Evolutionary conservation across 2,113 vertebrate genomes (phyloP), one percentile per base, ranked within the genome.

Genomic region (Rhinopomastus cyanomelas): DNA sequence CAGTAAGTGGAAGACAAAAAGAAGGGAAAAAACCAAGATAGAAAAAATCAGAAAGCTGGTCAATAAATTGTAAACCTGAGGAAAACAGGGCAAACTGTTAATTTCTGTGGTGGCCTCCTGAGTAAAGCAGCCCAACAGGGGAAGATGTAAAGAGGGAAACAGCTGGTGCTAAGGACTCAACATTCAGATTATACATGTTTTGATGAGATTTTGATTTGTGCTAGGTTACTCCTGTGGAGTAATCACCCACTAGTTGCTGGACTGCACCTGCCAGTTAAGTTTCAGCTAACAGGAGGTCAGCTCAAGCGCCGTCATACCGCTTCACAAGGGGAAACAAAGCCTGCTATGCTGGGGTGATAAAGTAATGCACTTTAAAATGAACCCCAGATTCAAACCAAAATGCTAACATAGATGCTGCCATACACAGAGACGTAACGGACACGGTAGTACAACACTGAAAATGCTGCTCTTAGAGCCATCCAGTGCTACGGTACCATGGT

Each of bases 401-500:
- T 11, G 3, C 23, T 79, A 4, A 25, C 12, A 5, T 11, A 48
- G 22, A 42, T 46, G 12, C 64, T 74, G 19, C 29, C 25, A 37
- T 36, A 16, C 34, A 29, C 9, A 78, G 30, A 67, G 34, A 51
- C 23, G 66, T 37, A 53, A 39, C 0, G 0, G 22, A 32, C 22
- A 30, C 11, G 9, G 22, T 6, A 71, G 57, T 7, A 62, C 30
- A 71, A 64, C 34, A 21, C 69, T 4, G 30, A 32, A n/a, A 72
- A 42, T 4, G 16, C 7, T 64, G 27, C 48, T 42, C 29, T 48
- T 62, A 32, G 1, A 23, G 21, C 42, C n/a, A 56, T 37, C 30
- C 22, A 2, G 3, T 15, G 25, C 39, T n/a, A 25, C 21, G 12
- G 27, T 42, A 49, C 29, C 0, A 0, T 49, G 42, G 61, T 49